Conservation (phyloP, 1,140 invertebrate species). For the Trichonephila clavata region DNA sequence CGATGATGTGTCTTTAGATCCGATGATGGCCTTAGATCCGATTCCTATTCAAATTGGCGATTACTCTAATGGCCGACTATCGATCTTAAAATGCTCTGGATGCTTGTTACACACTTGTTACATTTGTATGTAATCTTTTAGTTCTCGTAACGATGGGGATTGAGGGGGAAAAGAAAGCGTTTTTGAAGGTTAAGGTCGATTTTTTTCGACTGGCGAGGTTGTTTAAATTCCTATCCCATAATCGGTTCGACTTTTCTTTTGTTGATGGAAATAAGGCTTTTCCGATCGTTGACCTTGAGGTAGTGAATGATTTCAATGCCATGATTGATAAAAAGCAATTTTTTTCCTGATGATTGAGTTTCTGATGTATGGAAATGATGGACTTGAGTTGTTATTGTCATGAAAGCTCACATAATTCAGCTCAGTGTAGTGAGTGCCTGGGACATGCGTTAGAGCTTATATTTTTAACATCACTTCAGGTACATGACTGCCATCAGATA, state of each 20-base stretch:
- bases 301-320: not conserved
- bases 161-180: not conserved
- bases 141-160: not conserved
- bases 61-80: not conserved
- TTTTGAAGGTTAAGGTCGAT: not conserved
- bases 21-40: not conserved
- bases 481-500: too few relatives aligned
- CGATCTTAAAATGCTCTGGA: not conserved
- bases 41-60: conserved; percentile 15
- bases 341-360: too few relatives aligned
- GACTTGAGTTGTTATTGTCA: too few relatives aligned
- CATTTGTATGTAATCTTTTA: not conserved
- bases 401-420: too few relatives aligned
- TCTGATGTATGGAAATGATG: too few relatives aligned
- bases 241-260: not conserved
- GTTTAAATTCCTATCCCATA: not conserved
- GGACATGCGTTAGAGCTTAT: too few relatives aligned
- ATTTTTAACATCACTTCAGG: too few relatives aligned
- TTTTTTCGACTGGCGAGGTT: not conserved
- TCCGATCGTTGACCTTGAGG: not conserved
- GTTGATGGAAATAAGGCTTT: not conserved
- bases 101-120: not conserved
- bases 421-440: too few relatives aligned
- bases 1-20: not conserved
- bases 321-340: not conserved